Evolutionary conservation across 2,888 invertebrate genomes (phyloP), one percentile per base, ranked within the genome.

Genomic region (Caenorhabditis sp.): DNA sequence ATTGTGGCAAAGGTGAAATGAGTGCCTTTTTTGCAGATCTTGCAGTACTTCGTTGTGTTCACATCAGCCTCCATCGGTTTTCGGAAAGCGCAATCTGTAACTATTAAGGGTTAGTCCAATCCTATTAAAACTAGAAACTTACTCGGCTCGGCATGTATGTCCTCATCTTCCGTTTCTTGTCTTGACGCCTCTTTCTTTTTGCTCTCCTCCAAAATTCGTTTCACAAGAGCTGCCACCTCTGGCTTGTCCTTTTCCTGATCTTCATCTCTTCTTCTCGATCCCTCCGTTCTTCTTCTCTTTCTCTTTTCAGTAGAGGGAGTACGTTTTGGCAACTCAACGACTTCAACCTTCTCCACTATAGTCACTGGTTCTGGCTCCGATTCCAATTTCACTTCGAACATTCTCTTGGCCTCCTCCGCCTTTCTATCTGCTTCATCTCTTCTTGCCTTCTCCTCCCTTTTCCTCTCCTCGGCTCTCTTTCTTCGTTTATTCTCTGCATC

Each of bases 171-270:
- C 9, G 51, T 50, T 26, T 71, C 71, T 18, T 58, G 37, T 56
- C 69, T 77, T 32, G 68, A 62, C 24, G 64, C 50, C 47, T 77
- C 69, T 35, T 65, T 79, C 40, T 65, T 79, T 55, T 71, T 77
- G 18, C 69, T 56, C 35, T 77, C 77, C 11, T 15, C 47, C 5
- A 77, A 22, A 20, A 77, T 77, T n/a, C 20, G 32, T 3, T 53
- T 62, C 1, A 69, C 68, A 18, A 69, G 20, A 0, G 24, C 62
- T 0, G 47, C 22, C 13, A 77, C 50, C n/a, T 77, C 69, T n/a
- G 60, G 35, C 13, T 72, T 18, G 1, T 61, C 53, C 15, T 20
- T 20, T 18, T 35, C 40, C 11, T 6, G 20, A 2, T 18, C 6
- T 9, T 47, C 58, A 0, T 65, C 37, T 13, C 28, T 51, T 18